Evolutionary conservation across 2,888 invertebrate genomes (phyloP), one percentile per base, ranked within the genome.

Genomic region (Drosophila putrida): DNA sequence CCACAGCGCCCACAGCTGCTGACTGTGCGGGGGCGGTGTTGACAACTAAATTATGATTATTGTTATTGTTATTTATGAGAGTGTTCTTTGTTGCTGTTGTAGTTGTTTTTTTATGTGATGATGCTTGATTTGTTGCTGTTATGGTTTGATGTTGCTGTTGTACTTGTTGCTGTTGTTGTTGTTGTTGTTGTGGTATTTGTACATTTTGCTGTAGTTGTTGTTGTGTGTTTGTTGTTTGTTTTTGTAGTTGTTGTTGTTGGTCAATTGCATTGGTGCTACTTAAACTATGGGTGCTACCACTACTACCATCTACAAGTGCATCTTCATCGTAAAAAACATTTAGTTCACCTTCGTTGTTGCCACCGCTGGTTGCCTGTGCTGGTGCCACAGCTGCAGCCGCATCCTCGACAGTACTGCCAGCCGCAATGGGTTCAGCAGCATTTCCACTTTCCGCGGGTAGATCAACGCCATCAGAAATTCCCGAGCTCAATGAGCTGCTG

Each of bases 301-400:
- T 88, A 80, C 71, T 83, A 88, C 86, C 89, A 82, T 91, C 91
- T 90, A 91, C 75, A 74, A 89, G 90, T 92, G 80, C 92, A 86
- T 92, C 92, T 87, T 92, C 92, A 88, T 92, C 92, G 86, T 92
- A 93, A 90, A 92, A 92, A 81, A 92, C 91, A 82, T 91, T 91
- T 90, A 90, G 92, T 90, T 92, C 92, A 90, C 92, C 93, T 91
- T 92, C 93, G 85, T 85, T 90, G 80, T 81, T 90, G 82, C 81
- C 54, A 35, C 46, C 88, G 64, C 72, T 86, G 35, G 71, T 58
- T 4, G 64, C 9, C 49, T 75, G 72, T 11, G 61, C 70, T 1
- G 77, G 67, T 6, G 80, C 68, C 25, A 71, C 88, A 41, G 62
- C 65, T 0, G 73, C 47, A 6, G 78, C 81, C n/a, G 44, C 70